A percentile compares a stretch with the other conserved stretches of the same genome.
phyloP scores from a whole-genome alignment of 2,888 invertebrate genomes.

The Chloromyia formosa region DNA sequence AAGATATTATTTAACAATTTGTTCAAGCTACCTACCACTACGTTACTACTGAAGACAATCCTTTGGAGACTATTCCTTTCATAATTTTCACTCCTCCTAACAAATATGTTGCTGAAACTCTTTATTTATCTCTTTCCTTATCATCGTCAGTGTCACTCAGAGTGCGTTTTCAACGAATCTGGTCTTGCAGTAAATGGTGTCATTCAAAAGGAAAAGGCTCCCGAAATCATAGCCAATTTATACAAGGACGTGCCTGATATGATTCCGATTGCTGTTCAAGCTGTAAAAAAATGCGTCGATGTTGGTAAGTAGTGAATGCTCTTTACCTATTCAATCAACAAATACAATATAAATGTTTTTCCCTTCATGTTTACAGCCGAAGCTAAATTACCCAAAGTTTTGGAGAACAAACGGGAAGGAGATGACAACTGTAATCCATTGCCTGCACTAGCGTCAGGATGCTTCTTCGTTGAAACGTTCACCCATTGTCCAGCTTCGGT shows the following conservation, averaged over 20 bases:
- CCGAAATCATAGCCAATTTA: background rate
- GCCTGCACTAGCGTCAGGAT: background rate
- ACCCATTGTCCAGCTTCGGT: conserved; percentile 14
- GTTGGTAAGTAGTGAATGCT: background rate
- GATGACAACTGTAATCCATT: conserved; percentile 17
- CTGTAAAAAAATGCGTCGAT: conserved; percentile 16
- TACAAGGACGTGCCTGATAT: conserved; percentile 10
- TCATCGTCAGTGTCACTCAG: conserved; percentile 8
- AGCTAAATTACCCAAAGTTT: background rate
- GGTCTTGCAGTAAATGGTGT: conserved; percentile 10
- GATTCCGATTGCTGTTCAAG: background rate
- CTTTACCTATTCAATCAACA: background rate
- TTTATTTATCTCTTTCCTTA: no score
- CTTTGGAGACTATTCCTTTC: no score
- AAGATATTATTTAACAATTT: no score
- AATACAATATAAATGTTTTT: background rate
- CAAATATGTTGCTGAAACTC: no score
- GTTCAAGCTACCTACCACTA: no score
- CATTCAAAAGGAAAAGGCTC: background rate
- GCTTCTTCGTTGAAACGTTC: conserved; percentile 9
- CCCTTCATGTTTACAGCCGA: background rate
- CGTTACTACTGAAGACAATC: no score
- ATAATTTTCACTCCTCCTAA: no score
- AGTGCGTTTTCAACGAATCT: conserved; percentile 22
- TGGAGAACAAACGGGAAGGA: conserved; percentile 5